A percentile compares a stretch with the other conserved stretches of the same genome.
Evolutionary conservation across 1,140 invertebrate genomes (phyloP).

Genomic region (Pogonomyrmex californicus): DNA sequence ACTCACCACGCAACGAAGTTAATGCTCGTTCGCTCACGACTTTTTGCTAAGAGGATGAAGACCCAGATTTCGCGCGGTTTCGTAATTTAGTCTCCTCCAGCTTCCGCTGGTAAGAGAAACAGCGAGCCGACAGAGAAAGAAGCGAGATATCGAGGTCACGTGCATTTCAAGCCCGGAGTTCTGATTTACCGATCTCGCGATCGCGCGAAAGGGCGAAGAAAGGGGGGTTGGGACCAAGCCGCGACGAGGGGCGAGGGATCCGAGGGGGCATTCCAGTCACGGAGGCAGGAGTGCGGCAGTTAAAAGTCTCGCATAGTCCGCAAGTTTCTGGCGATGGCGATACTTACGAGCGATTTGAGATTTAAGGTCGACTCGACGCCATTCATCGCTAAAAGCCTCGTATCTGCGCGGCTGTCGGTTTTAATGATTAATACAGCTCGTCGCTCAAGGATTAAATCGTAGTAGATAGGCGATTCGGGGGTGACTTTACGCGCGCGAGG

Average conservation of each 20-base stretch:
- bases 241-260: neutral
- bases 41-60: neutral
- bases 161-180: neutral
- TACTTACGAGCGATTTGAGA: conserved; percentile 62
- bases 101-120: neutral
- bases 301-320: conserved; percentile 56
- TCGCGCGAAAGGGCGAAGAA: conserved; percentile 30
- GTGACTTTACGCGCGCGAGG: conserved; percentile 21
- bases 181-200: conserved; percentile 2
- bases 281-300: conserved; percentile 23
- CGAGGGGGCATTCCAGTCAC: conserved; percentile 37
- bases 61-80: conserved; percentile 39
- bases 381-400: conserved; percentile 61
- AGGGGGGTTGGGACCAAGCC: neutral
- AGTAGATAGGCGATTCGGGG: conserved; percentile 27
- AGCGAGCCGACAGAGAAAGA: conserved; percentile 1
- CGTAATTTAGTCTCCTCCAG: conserved; percentile 12
- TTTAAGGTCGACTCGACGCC: conserved; percentile 51
- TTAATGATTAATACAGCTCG: conserved; percentile 62
- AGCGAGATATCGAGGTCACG: conserved; percentile 42
- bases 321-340: conserved; percentile 53
- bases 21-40: conserved; percentile 14
- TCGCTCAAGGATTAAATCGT: conserved; percentile 46
- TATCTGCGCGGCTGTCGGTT: conserved; percentile 59
- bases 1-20: conserved; percentile 3